These are phyloP conservation scores for Neogobius melanostomus DNA, from an alignment of 2,113 vertebrate species.

Conservation along the genomic window DNA sequence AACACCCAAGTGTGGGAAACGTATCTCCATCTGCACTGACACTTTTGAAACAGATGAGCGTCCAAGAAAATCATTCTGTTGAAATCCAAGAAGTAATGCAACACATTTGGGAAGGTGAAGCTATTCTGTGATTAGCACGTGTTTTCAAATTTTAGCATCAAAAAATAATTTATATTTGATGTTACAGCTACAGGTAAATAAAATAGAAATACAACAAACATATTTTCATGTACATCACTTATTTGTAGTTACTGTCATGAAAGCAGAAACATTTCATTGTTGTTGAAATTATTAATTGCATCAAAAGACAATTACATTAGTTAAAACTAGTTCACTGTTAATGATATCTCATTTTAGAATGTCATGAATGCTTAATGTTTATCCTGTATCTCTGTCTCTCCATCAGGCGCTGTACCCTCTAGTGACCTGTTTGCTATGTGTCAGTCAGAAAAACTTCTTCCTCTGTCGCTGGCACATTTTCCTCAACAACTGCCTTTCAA, in stretches of 20 bases:
- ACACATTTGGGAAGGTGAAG: no score
- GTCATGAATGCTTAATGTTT: background rate
- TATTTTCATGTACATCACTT: no score
- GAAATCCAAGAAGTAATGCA: background rate
- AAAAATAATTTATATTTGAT: no score
- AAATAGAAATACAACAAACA: no score
- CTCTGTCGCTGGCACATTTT: slow-evolving; percentile 97
- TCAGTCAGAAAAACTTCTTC: slow-evolving; percentile 98
- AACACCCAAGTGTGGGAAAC: slow-evolving; percentile 9
- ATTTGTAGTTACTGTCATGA: no score
- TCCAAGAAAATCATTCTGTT: background rate
- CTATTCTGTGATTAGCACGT: background rate
- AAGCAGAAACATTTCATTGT: background rate
- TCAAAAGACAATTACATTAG: background rate
- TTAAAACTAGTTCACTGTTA: background rate
- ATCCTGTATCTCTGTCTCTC: slow-evolving; percentile 37
- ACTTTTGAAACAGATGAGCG: background rate
- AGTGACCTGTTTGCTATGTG: slow-evolving; percentile 96
- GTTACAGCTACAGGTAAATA: no score
- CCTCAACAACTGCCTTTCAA: slow-evolving; percentile 98
- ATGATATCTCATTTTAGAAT: background rate
- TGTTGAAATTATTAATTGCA: background rate
- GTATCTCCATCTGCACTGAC: background rate
- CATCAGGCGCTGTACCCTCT: slow-evolving; percentile 93
- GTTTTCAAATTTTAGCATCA: no score